Base-by-base conservation (phyloP, 2,888 invertebrate species). In the Yponomeuta sedellus region DNA sequence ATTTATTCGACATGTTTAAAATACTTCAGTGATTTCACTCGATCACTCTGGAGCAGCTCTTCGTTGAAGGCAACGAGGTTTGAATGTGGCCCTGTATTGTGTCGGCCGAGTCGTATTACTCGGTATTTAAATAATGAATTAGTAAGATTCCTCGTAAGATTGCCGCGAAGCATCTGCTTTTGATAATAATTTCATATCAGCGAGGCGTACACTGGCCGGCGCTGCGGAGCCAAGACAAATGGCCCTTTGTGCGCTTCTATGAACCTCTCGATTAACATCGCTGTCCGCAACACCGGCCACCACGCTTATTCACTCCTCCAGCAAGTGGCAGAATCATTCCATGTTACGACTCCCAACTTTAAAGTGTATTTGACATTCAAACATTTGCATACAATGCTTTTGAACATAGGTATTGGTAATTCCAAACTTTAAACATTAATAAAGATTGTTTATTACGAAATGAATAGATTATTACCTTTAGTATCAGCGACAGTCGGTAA, bases 161-260 rank as follows among this genome's bases (percentile, higher is more conserved):
- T 65, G 57, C 70, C 72, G 74, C 71, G 59, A 52, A 64, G 78
- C 90, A 91, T 86, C 77, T 91, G 91, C 77, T 84, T 82, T 77
- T 73, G 76, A 88, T 90, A 83, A 87, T 90, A 90, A 80, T 86
- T 88, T 83, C 82, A 88, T 88, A 87, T 84, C 80, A 74, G 77
- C 69, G 66, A 67, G 61, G 71, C 73, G 80, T 75, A 71, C 82
- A 74, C 73, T 79, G 83, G 81, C 85, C 85, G n/a, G n/a, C n/a
- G 84, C 44, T 52, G 16, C 44, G 69, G 74, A 40, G 62, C 44
- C 67, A 66, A 64, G 82, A 88, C 85, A 89, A 85, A 78, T 82
- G 76, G 74, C 76, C 71, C 87, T 81, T 84, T 89, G 87, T 90
- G 77, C 78, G 75, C 68, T 91, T 91, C 91, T 85, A 80, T 86